phyloP scores from a whole-genome alignment of 2,888 invertebrate genomes.

The Drosophila robusta region DNA sequence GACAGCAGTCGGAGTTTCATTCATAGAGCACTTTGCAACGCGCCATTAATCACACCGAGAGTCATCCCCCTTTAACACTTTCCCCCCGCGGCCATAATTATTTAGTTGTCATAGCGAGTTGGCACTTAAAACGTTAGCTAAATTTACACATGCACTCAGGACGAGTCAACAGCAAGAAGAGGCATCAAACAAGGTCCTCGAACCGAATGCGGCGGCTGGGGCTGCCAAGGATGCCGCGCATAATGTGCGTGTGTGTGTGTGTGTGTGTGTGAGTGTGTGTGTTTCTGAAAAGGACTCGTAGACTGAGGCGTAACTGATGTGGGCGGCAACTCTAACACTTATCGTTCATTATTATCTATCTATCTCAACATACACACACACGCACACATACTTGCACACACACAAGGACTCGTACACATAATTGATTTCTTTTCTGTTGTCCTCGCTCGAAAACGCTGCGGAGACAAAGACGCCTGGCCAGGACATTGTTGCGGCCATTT shows the following conservation, averaged over 20 bases:
- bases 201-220: background rate
- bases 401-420: conserved; percentile 46
- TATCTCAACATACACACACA: conserved; percentile 22
- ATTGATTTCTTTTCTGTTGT: conserved; percentile 68
- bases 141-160: conserved; percentile 78
- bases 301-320: conserved; percentile 36
- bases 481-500: conserved; percentile 45
- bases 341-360: conserved; percentile 78
- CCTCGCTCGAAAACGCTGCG: conserved; percentile 25
- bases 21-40: conserved; percentile 26
- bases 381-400: conserved; percentile 5
- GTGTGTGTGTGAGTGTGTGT: conserved; percentile 4
- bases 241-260: conserved; percentile 3
- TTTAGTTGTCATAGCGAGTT: conserved; percentile 72
- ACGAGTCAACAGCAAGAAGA: conserved; percentile 50
- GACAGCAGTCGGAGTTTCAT: conserved; percentile 1
- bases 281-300: conserved; percentile 1
- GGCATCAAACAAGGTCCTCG: conserved; percentile 32
- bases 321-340: conserved; percentile 74
- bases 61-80: background rate
- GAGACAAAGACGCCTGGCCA: conserved; percentile 36
- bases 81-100: conserved; percentile 28
- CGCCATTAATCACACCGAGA: conserved; percentile 66
- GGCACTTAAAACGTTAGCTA: conserved; percentile 77
- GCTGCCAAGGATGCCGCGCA: conserved; percentile 18